These are phyloP conservation scores for Zaprionus bogoriensis DNA, from an alignment of 2,888 invertebrate genomes.

Conservation along the genomic window DNA sequence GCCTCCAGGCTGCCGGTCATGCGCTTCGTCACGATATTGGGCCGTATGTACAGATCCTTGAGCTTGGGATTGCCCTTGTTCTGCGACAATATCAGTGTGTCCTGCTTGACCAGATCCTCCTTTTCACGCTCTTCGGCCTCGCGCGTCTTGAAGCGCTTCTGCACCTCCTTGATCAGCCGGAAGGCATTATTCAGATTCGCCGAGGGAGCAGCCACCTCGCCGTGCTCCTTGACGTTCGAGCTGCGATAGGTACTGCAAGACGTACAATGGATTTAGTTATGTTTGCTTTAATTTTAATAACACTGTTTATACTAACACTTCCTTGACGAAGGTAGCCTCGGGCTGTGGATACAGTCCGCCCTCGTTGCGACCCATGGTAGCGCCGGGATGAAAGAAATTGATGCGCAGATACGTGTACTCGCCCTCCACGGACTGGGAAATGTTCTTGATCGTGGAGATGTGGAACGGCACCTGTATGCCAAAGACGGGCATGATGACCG, in stretches of 20 bases:
- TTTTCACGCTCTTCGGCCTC: constrained; percentile 99
- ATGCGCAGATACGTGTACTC: constrained; percentile 99
- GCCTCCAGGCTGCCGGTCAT: constrained; percentile 97
- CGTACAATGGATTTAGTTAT: background rate
- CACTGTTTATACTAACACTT: constrained; percentile 88
- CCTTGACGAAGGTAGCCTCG: constrained; percentile 98
- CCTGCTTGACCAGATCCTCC: constrained; percentile 99
- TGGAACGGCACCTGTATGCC: constrained; percentile 98
- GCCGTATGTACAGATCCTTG: constrained; percentile 98
- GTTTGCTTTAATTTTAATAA: background rate
- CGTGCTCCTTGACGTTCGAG: constrained; percentile 98
- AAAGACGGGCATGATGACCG: constrained; percentile 98
- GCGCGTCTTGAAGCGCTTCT: constrained; percentile 98
- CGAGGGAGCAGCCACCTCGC: constrained; percentile 96
- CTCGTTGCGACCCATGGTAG: constrained; percentile 96
- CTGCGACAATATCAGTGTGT: constrained; percentile 95
- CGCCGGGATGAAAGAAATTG: constrained; percentile 99
- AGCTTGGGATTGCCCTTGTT: constrained; percentile 99
- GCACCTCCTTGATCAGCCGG: constrained; percentile 98
- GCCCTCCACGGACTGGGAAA: constrained; percentile 98
- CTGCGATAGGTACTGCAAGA: constrained; percentile 93
- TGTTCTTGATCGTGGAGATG: constrained; percentile 99
- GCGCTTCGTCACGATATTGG: constrained; percentile 98
- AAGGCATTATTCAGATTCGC: constrained; percentile 98
- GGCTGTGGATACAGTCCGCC: constrained; percentile 95